phyloP scores from a whole-genome alignment of 23 tunicate genomes.

The Pegea sp. region DNA sequence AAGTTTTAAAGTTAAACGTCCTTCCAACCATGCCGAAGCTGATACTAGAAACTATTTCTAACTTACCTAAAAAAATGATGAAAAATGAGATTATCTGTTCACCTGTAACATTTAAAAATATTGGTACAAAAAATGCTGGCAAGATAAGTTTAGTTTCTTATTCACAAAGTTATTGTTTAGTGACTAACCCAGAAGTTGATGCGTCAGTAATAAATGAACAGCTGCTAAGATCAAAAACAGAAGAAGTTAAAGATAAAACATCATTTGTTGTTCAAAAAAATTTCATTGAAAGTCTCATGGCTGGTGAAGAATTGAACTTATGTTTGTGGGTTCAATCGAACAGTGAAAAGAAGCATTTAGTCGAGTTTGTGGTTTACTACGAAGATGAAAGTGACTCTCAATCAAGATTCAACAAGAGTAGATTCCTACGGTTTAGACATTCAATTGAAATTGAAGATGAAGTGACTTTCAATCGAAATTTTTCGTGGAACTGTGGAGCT shows the following conservation, averaged over 20 bases:
- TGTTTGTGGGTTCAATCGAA: conserved; percentile 11
- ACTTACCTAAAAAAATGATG: conserved; percentile 15
- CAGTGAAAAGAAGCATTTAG: background rate
- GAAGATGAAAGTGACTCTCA: conserved; percentile 4
- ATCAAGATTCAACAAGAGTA: background rate
- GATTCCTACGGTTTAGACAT: conserved; percentile 6
- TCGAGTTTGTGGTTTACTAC: conserved; percentile 19
- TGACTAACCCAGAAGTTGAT: conserved; percentile 5
- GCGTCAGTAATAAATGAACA: conserved; percentile 3
- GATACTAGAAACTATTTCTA: conserved; percentile 3
- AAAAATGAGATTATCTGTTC: conserved; percentile 22
- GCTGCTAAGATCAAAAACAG: conserved; percentile 2
- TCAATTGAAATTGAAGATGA: conserved; percentile 2
- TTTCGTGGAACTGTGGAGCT: conserved; percentile 8
- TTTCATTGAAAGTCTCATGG: background rate
- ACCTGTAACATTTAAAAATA: conserved; percentile 17
- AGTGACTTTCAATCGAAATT: conserved; percentile 2
- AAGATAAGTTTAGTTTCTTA: conserved; percentile 29
- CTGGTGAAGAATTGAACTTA: conserved; percentile 10
- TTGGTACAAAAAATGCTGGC: conserved; percentile 12
- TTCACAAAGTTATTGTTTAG: conserved; percentile 5
- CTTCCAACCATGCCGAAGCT: conserved; percentile 37
- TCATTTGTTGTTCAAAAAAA: conserved; percentile 10
- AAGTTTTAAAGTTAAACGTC: conserved; percentile 5
- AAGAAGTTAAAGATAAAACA: background rate